Base-by-base conservation (phyloP, 2,797 vertebrate genomes). In the Chiroxiphia lanceolata region DNA sequence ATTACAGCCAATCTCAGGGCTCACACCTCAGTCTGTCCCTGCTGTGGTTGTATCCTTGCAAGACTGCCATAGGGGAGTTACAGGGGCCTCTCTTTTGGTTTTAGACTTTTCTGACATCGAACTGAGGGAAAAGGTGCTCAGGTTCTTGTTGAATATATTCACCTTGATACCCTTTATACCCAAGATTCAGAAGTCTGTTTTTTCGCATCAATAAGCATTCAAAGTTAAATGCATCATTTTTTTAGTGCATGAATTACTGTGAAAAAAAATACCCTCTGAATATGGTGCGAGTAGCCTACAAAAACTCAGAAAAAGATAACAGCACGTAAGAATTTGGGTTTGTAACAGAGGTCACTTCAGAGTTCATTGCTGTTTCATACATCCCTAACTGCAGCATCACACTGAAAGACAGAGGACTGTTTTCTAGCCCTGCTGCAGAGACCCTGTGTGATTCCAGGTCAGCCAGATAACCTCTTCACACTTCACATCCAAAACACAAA, bases 401-500 rank as follows among this genome's bases (percentile, higher is more conserved):
- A 34, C 36, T 64, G 67, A 42, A 74, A 60, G 27, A 45, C 0
- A 69, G 17, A 11, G 27, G 81, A 31, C 22, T 29, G 45, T 64
- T 79, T 38, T 31, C 31, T 25, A 48, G 34, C 19, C 40, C 38
- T 57, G 18, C 47, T 76, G 38, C 36, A 82, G 70, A 82, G 42
- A 47, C 22, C 47, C 31, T 33, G 13, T 21, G 15, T n/a, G 50
- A 71, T 54, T 74, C 59, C 68, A 36, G 54, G 68, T 63, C 78
- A 87, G 53, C 6, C 82, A 87, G 91, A 87, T 91, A 93, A 83
- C 77, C 78, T 63, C 85, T 86, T 64, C 78, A 45, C 78, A 67
- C 74, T 70, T 89, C 77, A 86, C 53, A 16, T 59, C 56, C 88
- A 63, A 75, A 48, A 34, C 42, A 86, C 94, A 89, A 71, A 71